Percentiles rank a stretch among this genome's conserved stretches.
Evolutionary conservation across 2,113 vertebrate species (phyloP).

Genomic region (Probosciger aterrimus): DNA sequence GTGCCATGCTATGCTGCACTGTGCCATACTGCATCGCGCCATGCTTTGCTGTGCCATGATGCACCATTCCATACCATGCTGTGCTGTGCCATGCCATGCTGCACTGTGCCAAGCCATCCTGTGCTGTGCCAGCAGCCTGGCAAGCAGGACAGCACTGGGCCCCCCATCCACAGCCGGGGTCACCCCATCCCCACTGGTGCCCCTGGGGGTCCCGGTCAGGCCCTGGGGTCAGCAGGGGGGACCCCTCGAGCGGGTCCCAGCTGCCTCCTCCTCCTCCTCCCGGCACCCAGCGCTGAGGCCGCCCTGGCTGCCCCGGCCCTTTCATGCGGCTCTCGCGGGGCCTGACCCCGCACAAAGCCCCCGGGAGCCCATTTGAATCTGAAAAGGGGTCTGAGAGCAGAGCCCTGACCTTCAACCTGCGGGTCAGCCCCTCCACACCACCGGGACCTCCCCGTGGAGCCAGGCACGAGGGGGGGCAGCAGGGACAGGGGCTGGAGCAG

Average conservation of each 20-base stretch:
- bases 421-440: slow-evolving; percentile 60
- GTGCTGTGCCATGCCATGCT: neutral
- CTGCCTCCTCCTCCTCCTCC: neutral
- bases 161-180: neutral
- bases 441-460: neutral
- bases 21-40: too few relatives aligned
- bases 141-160: neutral
- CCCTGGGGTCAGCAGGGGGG: neutral
- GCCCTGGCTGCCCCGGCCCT: neutral
- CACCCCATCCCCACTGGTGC: neutral
- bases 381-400: slow-evolving; percentile 74
- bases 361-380: slow-evolving; percentile 76
- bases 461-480: neutral
- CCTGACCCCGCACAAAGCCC: slow-evolving; percentile 51
- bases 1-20: neutral
- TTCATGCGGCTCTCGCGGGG: neutral
- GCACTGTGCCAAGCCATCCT: accelerated
- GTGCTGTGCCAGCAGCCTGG: neutral
- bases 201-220: too few relatives aligned
- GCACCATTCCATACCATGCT: too few relatives aligned
- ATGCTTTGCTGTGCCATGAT: neutral
- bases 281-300: neutral
- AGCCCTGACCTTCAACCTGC: slow-evolving; percentile 81
- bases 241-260: neutral
- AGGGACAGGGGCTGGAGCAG: neutral